phyloP scores from a whole-genome alignment of 2,797 vertebrate genomes.

The Peromyscus attwateri region DNA sequence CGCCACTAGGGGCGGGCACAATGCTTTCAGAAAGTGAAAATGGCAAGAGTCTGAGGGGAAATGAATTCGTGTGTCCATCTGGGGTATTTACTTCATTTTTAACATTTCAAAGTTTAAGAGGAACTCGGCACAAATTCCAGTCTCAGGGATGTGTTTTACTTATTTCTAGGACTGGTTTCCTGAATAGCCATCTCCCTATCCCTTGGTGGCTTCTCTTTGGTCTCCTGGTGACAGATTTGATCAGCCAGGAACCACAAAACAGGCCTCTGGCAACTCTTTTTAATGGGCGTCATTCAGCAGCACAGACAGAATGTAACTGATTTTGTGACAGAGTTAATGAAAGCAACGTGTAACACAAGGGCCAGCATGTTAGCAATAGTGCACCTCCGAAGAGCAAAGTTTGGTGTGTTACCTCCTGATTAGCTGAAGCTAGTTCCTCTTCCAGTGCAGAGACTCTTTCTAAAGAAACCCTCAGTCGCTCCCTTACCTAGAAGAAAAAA shows the following conservation, averaged over 20 bases:
- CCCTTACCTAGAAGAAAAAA: conserved; percentile 94
- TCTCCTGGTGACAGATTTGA: conserved; percentile 68
- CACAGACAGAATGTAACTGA: conserved; percentile 69
- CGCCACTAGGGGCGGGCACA: background rate
- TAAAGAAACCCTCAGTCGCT: conserved; percentile 98
- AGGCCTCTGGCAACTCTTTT: conserved; percentile 64
- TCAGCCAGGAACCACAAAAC: conserved; percentile 64
- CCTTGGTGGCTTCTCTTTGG: conserved; percentile 60
- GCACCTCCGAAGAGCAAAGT: conserved; percentile 86
- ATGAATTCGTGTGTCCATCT: too few relatives aligned
- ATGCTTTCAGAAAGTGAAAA: background rate
- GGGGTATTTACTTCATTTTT: background rate
- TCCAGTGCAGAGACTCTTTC: conserved; percentile 99
- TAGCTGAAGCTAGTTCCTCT: conserved; percentile 98
- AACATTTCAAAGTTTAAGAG: conserved; percentile 47
- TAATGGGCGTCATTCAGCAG: conserved; percentile 62
- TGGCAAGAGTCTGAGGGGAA: background rate
- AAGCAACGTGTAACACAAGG: conserved; percentile 81
- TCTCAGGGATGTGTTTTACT: conserved; percentile 36
- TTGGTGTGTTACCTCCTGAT: conserved; percentile 96
- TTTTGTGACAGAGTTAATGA: conserved; percentile 79
- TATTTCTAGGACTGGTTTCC: conserved; percentile 3
- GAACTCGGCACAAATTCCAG: conserved; percentile 50
- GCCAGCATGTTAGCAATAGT: conserved; percentile 78
- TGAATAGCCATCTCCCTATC: background rate